A percentile compares a stretch with the other conserved stretches of the same genome.
phyloP scores from a whole-genome alignment of 2,113 vertebrate species.

The Vanacampus margaritifer region DNA sequence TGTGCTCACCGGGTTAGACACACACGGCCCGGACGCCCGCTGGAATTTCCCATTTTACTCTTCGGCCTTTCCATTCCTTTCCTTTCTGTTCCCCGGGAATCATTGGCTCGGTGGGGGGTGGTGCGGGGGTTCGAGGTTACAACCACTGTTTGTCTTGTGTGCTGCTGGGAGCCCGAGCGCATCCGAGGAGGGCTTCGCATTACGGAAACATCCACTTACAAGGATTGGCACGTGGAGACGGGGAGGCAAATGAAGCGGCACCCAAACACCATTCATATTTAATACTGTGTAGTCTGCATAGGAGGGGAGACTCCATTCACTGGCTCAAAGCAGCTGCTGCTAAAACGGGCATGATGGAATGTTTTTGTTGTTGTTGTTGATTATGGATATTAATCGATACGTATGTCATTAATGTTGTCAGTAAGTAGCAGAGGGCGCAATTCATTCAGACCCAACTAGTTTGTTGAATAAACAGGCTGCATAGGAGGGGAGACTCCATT shows the following conservation, averaged over 20 bases:
- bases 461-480: no score
- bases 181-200: slow-evolving; percentile 55
- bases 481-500: neutral
- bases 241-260: slow-evolving; percentile 48
- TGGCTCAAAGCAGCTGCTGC: neutral
- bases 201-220: slow-evolving; percentile 71
- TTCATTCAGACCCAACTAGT: no score
- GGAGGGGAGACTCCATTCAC: neutral
- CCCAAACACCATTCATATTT: slow-evolving; percentile 68
- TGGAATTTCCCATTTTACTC: slow-evolving; percentile 69
- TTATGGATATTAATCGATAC: neutral
- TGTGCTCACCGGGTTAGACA: slow-evolving; percentile 75
- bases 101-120: slow-evolving; percentile 24
- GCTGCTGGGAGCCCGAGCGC: slow-evolving; percentile 16
- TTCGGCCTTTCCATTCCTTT: slow-evolving; percentile 35
- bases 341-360: no score
- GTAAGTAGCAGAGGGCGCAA: neutral
- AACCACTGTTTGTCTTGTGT: slow-evolving; percentile 61
- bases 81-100: slow-evolving; percentile 49
- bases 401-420: neutral
- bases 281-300: slow-evolving; percentile 33
- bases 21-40: slow-evolving; percentile 64
- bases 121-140: slow-evolving; percentile 57
- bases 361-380: neutral
- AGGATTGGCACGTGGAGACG: slow-evolving; percentile 46